Evolutionary conservation across 1,140 invertebrate genomes (phyloP), one percentile per base, ranked within the genome.

Genomic region (Cyphomyrmex costatus): DNA sequence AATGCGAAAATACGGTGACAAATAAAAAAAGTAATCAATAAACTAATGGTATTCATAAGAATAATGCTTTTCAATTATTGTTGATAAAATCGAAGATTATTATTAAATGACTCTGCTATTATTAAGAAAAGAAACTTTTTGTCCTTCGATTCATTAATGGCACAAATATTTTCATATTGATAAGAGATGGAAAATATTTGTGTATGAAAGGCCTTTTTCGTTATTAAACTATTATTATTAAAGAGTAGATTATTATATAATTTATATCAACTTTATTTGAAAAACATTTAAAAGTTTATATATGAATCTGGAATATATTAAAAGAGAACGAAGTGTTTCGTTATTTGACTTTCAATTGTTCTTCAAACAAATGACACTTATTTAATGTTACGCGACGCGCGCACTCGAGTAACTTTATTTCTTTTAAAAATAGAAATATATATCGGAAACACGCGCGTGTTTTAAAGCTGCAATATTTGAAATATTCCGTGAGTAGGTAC

Each of bases 111-210:
- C 10, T 24, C 2, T 53, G 51, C 1, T 58, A 30, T 82, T 42
- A 71, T 24, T 1, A 6, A 30, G 1, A 12, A 33, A 58, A 27
- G 49, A 71, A 71, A 82, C 27, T 36, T 82, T 82, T 70, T 42
- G 5, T 21, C 51, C n/a, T 14, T 33, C 10, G 6, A 71, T 36
- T 82, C 19, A 58, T 71, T 71, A 58, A 21, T 58, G 33, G 12
- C 19, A 56, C 33, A 70, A 80, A 80, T 80, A 80, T 80, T 80
- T 80, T 80, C 1, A 5, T 21, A 79, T 24, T 19, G 16, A 21
- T 10, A 65, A 33, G 8, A 12, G 6, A 14, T 3, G 49, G 14
- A 33, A 53, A 10, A 10, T 2, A 66, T 24, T 10, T 51, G 21
- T 2, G 10, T n/a, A 21, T 3, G 19, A 16, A 49, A 65, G 21